Conservation (phyloP, 35 echinoderm and acorn worm genomes). For the Lytechinus pictus region DNA sequence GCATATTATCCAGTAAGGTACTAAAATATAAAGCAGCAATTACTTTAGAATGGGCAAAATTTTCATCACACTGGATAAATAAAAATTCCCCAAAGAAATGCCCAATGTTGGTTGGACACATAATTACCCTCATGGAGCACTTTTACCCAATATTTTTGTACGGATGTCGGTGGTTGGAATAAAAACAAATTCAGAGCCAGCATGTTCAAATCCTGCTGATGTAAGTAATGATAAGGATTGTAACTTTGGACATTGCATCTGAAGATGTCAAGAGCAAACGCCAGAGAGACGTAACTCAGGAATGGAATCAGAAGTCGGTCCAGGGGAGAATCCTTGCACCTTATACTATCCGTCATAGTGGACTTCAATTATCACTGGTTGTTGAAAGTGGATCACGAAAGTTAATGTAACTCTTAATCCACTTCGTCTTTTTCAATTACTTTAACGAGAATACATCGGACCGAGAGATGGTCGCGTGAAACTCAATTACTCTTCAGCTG, state of each 20-base stretch:
- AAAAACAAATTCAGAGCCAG: no score
- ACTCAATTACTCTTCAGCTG: conserved; percentile 44
- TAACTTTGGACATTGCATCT: not conserved
- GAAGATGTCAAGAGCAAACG: not conserved
- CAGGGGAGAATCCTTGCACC: not conserved
- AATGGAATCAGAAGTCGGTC: not conserved
- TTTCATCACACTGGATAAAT: no score
- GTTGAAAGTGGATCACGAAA: not conserved
- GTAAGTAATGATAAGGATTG: not conserved
- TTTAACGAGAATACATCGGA: not conserved
- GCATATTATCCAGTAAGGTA: no score
- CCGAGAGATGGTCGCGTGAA: conserved; percentile 12
- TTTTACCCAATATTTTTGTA: no score
- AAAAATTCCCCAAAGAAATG: no score
- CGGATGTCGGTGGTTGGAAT: no score
- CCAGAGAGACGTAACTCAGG: not conserved
- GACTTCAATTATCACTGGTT: not conserved
- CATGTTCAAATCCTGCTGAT: no score
- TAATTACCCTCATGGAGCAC: no score
- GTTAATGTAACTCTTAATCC: conserved; percentile 40
- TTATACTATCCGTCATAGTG: not conserved
- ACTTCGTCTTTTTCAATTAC: not conserved
- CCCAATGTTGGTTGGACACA: no score
- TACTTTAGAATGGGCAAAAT: no score
- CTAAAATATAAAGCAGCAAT: no score